Conservation (phyloP, 2,113 vertebrate species). For the Formicarius rufipectus region DNA sequence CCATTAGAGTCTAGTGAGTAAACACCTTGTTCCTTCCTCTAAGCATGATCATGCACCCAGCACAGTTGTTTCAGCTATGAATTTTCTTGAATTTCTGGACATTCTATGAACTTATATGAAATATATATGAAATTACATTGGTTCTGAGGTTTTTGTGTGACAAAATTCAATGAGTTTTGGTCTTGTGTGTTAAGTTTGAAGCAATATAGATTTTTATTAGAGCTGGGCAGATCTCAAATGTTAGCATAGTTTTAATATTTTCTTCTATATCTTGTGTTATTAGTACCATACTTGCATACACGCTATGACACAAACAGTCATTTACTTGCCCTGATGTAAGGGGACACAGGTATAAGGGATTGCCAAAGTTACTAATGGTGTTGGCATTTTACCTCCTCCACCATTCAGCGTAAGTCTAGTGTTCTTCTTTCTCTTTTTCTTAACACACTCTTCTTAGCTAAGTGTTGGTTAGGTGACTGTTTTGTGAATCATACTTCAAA, state of each 20-base stretch:
- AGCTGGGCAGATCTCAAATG: neutral
- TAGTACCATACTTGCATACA: neutral
- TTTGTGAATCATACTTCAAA: neutral
- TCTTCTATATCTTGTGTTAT: neutral
- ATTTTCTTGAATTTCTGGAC: neutral
- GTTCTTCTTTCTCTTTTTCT: neutral
- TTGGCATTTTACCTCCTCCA: neutral
- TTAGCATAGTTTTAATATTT: neutral
- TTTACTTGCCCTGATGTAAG: neutral
- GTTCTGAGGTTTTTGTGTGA: neutral
- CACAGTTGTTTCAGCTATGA: neutral
- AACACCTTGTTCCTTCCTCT: neutral
- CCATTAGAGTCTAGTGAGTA: constrained; percentile 95
- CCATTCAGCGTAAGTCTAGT: neutral
- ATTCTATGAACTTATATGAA: neutral
- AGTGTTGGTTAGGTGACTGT: neutral
- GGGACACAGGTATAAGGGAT: neutral
- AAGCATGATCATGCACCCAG: neutral
- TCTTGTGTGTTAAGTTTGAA: neutral
- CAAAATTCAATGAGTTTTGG: neutral
- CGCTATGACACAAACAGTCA: neutral
- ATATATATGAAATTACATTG: neutral
- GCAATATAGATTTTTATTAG: neutral
- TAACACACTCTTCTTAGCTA: neutral
- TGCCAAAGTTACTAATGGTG: neutral